These are phyloP conservation scores for Folsomia manolachei DNA, from an alignment of 2,888 invertebrate species.

Conservation along the genomic window DNA sequence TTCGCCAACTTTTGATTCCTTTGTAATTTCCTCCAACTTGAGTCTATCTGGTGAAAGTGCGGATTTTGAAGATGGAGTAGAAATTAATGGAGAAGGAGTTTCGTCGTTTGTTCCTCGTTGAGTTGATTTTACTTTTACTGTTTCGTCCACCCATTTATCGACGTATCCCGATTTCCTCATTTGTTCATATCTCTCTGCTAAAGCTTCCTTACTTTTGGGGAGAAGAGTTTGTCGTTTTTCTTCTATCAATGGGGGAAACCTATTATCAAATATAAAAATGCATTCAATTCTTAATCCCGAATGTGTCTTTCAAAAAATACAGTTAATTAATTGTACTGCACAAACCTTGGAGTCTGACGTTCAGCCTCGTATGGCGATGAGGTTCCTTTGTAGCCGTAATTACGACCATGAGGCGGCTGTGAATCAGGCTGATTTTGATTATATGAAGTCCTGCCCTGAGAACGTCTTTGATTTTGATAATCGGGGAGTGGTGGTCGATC, in stretches of 20 bases:
- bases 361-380: neutral
- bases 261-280: no score
- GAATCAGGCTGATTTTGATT: neutral
- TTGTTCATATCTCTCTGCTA: conserved; percentile 46
- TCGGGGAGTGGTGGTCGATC: conserved; percentile 10
- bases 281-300: neutral
- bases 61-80: conserved; percentile 12
- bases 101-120: neutral
- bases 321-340: no score
- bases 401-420: neutral
- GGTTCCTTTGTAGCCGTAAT: neutral
- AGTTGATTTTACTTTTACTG: conserved; percentile 31
- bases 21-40: conserved; percentile 21
- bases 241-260: conserved; percentile 1
- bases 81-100: neutral
- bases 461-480: neutral
- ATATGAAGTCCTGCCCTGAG: neutral
- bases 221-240: conserved; percentile 35
- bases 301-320: no score
- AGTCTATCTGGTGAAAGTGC: conserved; percentile 10
- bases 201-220: conserved; percentile 46
- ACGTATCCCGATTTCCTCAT: conserved; percentile 45
- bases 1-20: conserved; percentile 20
- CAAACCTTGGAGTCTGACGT: no score
- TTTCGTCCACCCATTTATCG: conserved; percentile 50